Conservation (phyloP, 2,113 vertebrate genomes). For the Salvelinus alpinus region DNA sequence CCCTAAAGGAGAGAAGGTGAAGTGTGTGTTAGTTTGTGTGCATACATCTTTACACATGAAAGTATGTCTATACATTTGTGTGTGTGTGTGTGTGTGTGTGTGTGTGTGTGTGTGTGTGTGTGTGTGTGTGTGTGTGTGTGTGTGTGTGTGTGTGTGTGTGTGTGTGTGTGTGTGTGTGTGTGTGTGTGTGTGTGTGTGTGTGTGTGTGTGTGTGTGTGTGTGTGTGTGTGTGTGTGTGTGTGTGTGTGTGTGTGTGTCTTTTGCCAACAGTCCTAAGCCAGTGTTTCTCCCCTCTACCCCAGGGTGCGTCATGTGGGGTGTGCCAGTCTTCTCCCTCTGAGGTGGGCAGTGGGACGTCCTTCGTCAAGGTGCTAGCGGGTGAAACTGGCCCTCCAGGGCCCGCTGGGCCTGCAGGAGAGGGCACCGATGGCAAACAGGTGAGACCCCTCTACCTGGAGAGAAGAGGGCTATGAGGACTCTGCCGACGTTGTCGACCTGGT, state of each 20-base stretch:
- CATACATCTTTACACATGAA: too few species aligned
- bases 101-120: constrained; percentile 1
- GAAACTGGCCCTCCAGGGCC: constrained; percentile 70
- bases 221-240: not conserved
- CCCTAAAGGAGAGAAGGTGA: constrained; percentile 63
- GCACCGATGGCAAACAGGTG: constrained; percentile 79
- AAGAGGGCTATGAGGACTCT: not conserved
- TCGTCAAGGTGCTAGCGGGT: constrained; percentile 69
- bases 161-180: too few species aligned
- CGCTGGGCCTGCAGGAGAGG: constrained; percentile 53
- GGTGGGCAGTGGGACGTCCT: constrained; percentile 43
- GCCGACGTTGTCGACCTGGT: too few species aligned
- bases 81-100: not conserved
- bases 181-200: not conserved
- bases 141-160: too few species aligned
- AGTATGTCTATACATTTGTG: not conserved
- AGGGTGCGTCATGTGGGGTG: constrained; percentile 83
- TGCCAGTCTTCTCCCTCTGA: constrained; percentile 65
- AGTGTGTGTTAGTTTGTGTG: not conserved
- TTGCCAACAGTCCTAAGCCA: not conserved
- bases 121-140: not conserved
- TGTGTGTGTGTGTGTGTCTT: not conserved
- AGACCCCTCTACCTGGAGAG: constrained; percentile 15
- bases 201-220: not conserved
- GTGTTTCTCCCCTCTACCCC: not conserved